These are phyloP conservation scores for Ernsta delagoae DNA, from an alignment of 2,888 invertebrate genomes.

Conservation along the genomic window DNA sequence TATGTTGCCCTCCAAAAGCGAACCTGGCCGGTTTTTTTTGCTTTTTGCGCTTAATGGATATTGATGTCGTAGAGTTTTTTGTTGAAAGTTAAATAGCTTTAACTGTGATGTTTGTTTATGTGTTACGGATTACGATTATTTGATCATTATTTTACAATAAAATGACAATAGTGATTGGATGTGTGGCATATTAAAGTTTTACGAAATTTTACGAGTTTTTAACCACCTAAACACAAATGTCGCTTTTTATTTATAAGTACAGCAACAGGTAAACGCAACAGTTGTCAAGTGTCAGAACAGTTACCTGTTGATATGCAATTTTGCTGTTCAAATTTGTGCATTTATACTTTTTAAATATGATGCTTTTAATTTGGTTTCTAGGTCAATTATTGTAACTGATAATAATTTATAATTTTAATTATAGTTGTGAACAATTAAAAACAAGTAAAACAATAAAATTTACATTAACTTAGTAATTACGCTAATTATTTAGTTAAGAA, in stretches of 20 bases:
- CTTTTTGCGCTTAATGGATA: neutral
- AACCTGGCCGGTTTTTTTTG: slow-evolving; percentile 20
- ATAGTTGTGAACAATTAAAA: neutral
- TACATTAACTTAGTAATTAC: neutral
- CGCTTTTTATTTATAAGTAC: too few species aligned
- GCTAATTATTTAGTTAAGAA: neutral
- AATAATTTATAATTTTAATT: neutral
- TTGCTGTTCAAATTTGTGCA: neutral
- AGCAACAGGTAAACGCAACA: neutral
- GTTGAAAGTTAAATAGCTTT: neutral
- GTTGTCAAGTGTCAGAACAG: neutral
- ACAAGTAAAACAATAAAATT: slow-evolving; percentile 7
- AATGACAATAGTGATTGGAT: neutral
- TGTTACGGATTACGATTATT: neutral
- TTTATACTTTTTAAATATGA: neutral
- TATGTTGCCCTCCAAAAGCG: slow-evolving; percentile 18
- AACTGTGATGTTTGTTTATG: neutral
- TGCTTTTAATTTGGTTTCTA: neutral
- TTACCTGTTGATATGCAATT: neutral
- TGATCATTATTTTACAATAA: too few species aligned
- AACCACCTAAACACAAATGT: neutral
- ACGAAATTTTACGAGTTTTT: neutral
- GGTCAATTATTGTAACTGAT: neutral
- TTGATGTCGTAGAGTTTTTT: slow-evolving; percentile 20
- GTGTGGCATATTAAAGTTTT: neutral